phyloP scores from a whole-genome alignment of 2,888 invertebrate species.

The Dioctria rufipes region DNA sequence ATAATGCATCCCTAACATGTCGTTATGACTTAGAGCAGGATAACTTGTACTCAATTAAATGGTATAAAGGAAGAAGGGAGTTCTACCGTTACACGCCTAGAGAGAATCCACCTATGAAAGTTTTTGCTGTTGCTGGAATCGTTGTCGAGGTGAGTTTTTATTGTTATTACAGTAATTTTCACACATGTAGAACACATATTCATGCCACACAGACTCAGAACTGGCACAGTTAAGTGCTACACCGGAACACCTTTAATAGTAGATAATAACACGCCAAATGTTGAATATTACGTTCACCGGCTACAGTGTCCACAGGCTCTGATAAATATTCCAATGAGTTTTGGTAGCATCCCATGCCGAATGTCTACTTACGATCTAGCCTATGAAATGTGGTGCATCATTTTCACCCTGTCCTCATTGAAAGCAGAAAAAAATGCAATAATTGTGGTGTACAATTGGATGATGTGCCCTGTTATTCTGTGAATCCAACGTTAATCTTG shows the following conservation, averaged over 20 bases:
- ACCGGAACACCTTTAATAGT: constrained; percentile 31
- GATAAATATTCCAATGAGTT: constrained; percentile 49
- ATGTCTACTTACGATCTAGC: constrained; percentile 3
- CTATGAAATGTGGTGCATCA: constrained; percentile 24
- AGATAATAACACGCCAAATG: constrained; percentile 44
- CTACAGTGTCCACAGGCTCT: constrained; percentile 2
- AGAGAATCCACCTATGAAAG: constrained; percentile 77
- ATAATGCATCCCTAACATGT: constrained; percentile 75
- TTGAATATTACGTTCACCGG: not conserved
- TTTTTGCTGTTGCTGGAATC: constrained; percentile 76
- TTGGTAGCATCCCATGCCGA: constrained; percentile 35
- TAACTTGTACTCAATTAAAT: constrained; percentile 79
- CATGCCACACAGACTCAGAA: constrained; percentile 1
- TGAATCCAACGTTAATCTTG: constrained; percentile 45
- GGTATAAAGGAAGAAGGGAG: constrained; percentile 78
- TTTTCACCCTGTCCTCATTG: not conserved
- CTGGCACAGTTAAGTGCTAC: not conserved
- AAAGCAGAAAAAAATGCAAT: constrained; percentile 34
- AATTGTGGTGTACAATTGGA: constrained; percentile 48
- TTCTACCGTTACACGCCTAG: constrained; percentile 78
- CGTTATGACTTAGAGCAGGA: constrained; percentile 79
- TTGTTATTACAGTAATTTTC: constrained; percentile 36
- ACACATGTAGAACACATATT: constrained; percentile 23
- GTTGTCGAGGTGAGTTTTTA: constrained; percentile 74
- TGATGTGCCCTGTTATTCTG: constrained; percentile 36